Evolutionary conservation across 2,888 invertebrate genomes (phyloP).

Genomic region (Aproaerema taeniolella): DNA sequence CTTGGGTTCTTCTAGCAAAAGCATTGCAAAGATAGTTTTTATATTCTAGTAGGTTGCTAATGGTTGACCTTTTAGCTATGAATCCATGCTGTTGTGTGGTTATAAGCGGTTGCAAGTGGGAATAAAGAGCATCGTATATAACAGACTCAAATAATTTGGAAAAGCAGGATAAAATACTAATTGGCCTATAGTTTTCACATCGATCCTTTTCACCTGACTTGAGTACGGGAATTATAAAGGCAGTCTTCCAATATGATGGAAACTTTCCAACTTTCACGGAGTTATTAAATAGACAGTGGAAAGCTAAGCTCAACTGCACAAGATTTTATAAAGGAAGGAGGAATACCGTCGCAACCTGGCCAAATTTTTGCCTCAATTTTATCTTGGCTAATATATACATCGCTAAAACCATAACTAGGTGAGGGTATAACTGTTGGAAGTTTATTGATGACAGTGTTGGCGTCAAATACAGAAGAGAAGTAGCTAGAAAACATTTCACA

Average conservation of each 20-base stretch:
- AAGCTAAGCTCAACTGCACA: neutral
- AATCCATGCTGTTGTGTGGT: conserved; percentile 10
- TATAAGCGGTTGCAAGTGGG: conserved; percentile 1
- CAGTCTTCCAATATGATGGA: conserved; percentile 2
- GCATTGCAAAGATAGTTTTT: conserved; percentile 5
- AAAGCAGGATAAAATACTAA: conserved; percentile 6
- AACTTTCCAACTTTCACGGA: neutral
- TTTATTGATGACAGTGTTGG: neutral
- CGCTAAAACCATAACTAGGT: neutral
- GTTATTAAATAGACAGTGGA: neutral
- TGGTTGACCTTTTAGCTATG: conserved; percentile 6
- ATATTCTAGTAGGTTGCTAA: conserved; percentile 7
- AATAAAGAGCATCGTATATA: neutral
- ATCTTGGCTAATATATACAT: neutral
- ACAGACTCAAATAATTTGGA: conserved; percentile 7
- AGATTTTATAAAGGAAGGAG: neutral
- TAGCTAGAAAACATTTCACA: conserved; percentile 4
- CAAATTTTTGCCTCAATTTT: neutral
- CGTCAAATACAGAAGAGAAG: conserved; percentile 3
- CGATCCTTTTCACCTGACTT: neutral
- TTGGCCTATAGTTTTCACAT: conserved; percentile 6
- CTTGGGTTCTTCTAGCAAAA: conserved; percentile 3
- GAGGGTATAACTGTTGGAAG: neutral
- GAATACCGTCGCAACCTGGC: conserved; percentile 1
- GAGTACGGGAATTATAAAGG: neutral